Conservation (phyloP, 2,888 invertebrate genomes). For the Cataglyphis livida region DNA sequence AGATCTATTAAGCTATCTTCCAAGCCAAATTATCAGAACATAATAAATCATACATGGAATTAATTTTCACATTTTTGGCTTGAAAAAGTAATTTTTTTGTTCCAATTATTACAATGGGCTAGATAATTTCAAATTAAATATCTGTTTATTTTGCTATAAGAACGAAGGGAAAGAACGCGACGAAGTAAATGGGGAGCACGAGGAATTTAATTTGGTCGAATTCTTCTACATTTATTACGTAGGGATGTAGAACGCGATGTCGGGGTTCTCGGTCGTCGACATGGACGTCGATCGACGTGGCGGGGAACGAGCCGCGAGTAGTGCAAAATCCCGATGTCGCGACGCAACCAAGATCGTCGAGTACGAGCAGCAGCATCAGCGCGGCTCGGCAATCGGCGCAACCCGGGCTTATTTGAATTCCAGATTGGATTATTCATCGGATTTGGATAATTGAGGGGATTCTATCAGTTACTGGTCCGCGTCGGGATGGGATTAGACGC, state of each 20-base stretch:
- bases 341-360: conserved; percentile 51
- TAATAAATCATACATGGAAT: no score
- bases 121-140: no score
- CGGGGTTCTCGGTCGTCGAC: conserved; percentile 60
- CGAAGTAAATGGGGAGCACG: conserved; percentile 65
- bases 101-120: no score
- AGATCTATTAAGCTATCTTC: no score
- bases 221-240: conserved; percentile 81
- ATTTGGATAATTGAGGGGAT: conserved; percentile 81
- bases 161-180: conserved; percentile 6
- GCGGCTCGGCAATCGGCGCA: conserved; percentile 66
- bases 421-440: conserved; percentile 83
- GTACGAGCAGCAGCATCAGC: conserved; percentile 24
- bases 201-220: conserved; percentile 82
- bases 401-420: conserved; percentile 81
- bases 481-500: conserved; percentile 63
- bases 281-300: conserved; percentile 49
- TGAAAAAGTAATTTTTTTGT: no score
- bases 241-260: conserved; percentile 65
- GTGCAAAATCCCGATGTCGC: conserved; percentile 18
- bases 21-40: no score
- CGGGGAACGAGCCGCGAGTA: conserved; percentile 44
- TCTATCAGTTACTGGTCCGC: conserved; percentile 78
- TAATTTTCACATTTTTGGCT: no score
- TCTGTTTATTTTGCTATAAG: conserved; percentile 11